phyloP scores from a whole-genome alignment of 1,140 invertebrate species.

The Formica selysi region DNA sequence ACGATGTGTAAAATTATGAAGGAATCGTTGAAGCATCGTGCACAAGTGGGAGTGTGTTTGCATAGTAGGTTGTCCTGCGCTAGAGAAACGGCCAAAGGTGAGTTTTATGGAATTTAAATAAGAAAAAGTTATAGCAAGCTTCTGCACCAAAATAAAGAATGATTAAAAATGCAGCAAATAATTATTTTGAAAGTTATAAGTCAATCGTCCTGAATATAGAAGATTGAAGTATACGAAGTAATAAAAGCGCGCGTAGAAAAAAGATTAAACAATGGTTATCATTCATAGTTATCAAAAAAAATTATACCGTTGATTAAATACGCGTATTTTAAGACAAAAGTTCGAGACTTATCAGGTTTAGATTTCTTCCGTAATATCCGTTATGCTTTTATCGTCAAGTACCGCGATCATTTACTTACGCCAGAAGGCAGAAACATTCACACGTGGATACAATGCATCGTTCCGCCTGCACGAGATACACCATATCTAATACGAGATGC shows the following conservation, averaged over 20 bases:
- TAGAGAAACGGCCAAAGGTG: neutral
- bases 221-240: too few relatives aligned
- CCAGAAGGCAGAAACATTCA: constrained; percentile 9
- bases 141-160: constrained; percentile 9
- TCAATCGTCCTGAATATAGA: too few relatives aligned
- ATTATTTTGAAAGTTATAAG: too few relatives aligned
- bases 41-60: constrained; percentile 32
- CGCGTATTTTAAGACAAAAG: neutral
- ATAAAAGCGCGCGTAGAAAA: too few relatives aligned
- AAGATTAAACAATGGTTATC: too few relatives aligned
- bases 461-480: constrained; percentile 37
- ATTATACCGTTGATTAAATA: neutral
- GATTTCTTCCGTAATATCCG: neutral
- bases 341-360: neutral
- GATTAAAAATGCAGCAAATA: too few relatives aligned
- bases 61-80: constrained; percentile 24
- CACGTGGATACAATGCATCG: constrained; percentile 46
- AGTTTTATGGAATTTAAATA: constrained; percentile 40
- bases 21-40: neutral
- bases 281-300: neutral
- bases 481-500: constrained; percentile 49
- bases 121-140: neutral
- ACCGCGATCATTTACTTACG: constrained; percentile 16
- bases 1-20: constrained; percentile 29
- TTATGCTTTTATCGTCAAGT: neutral